These are phyloP conservation scores for Gryllus bimaculatus DNA, from an alignment of 1,140 invertebrate species.

Conservation along the genomic window DNA sequence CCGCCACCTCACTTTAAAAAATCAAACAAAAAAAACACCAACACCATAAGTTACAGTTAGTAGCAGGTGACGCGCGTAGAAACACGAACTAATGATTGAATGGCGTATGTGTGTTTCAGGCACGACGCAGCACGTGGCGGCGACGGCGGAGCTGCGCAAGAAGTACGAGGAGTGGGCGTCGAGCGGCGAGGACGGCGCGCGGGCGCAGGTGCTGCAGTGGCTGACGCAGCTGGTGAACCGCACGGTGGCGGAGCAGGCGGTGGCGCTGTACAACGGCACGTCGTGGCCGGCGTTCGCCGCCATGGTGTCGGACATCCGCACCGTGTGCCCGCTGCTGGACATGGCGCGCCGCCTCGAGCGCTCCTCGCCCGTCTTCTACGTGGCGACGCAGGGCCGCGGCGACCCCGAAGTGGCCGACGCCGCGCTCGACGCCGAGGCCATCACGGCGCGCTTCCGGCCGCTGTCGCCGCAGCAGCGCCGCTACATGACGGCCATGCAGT, in stretches of 20 bases:
- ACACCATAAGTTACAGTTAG: no score
- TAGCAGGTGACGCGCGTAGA: no score
- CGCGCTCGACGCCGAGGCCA: constrained; percentile 62
- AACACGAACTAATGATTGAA: no score
- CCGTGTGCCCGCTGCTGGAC: constrained; percentile 62
- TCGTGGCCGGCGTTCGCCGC: constrained; percentile 54
- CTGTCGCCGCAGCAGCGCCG: constrained; percentile 57
- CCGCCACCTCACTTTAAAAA: no score
- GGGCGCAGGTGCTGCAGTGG: background rate
- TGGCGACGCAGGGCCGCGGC: constrained; percentile 24
- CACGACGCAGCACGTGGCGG: constrained; percentile 58
- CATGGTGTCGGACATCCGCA: constrained; percentile 69
- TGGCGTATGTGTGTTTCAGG: constrained; percentile 28
- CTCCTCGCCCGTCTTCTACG: constrained; percentile 57
- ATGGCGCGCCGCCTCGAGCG: constrained; percentile 39
- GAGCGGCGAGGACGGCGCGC: background rate
- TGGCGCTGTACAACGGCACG: constrained; percentile 37
- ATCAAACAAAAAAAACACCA: no score
- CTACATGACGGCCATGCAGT: constrained; percentile 67
- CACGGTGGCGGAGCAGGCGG: constrained; percentile 46
- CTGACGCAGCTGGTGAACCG: constrained; percentile 39
- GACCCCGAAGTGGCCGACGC: constrained; percentile 41
- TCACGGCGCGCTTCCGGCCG: constrained; percentile 62
- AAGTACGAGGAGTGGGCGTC: constrained; percentile 46
- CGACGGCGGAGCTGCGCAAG: constrained; percentile 42